phyloP scores from a whole-genome alignment of 2,797 vertebrate species.

The Lemur catta region DNA sequence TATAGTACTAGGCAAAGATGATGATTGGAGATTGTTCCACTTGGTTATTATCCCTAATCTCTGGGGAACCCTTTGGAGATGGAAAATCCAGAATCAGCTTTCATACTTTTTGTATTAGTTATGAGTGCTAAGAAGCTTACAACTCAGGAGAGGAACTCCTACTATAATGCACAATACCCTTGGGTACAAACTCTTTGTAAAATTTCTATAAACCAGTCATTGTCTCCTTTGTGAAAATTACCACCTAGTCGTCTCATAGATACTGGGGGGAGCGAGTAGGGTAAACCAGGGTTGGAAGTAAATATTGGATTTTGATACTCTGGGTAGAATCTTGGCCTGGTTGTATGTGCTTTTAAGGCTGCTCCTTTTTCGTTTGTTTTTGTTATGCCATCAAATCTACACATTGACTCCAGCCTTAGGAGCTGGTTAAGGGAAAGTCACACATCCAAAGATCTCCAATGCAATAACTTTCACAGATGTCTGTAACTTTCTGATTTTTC shows the following conservation, averaged over 20 bases:
- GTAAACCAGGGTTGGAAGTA: not conserved
- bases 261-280: not conserved
- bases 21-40: not conserved
- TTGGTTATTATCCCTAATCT: not conserved
- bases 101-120: not conserved
- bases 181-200: not conserved
- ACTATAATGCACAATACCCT: not conserved
- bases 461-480: not conserved
- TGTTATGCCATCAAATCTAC: not conserved
- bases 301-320: not conserved
- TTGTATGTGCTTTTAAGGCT: not conserved
- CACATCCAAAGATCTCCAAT: not conserved
- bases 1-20: not conserved
- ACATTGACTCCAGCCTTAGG: not conserved
- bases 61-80: not conserved
- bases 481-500: not conserved
- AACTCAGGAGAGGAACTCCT: not conserved
- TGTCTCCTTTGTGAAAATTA: not conserved
- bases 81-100: not conserved
- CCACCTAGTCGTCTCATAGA: not conserved
- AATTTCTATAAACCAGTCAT: not conserved
- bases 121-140: not conserved
- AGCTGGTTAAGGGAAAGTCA: not conserved
- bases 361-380: not conserved
- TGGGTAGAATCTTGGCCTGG: not conserved